Evolutionary conservation across 2,797 vertebrate species (phyloP).

Genomic region (Heteromormyrus szaboi): DNA sequence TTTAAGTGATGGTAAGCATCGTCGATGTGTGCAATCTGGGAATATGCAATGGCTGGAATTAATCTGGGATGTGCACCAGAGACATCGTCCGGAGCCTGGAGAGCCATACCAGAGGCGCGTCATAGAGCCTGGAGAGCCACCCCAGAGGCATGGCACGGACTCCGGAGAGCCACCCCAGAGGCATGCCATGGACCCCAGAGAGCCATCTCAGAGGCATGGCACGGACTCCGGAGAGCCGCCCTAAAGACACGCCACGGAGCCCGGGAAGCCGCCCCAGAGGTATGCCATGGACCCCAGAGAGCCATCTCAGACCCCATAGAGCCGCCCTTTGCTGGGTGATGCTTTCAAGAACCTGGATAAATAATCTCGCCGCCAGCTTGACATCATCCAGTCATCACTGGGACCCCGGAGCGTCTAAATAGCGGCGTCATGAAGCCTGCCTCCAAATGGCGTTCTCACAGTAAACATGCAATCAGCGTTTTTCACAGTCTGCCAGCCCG

Average conservation of each 20-base stretch:
- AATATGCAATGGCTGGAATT: not conserved
- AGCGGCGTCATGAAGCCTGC: not conserved
- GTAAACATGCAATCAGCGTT: conserved; percentile 11
- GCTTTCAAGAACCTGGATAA: not conserved
- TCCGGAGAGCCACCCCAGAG: no score
- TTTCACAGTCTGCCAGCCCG: not conserved
- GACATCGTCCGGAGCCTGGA: not conserved
- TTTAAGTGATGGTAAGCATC: not conserved
- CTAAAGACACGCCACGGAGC: not conserved
- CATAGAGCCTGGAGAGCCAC: not conserved
- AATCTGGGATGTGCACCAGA: not conserved
- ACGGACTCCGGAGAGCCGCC: no score
- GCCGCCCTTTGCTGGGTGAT: not conserved
- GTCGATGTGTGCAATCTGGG: not conserved
- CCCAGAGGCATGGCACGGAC: not conserved
- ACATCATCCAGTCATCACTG: not conserved
- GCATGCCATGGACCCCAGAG: accelerated
- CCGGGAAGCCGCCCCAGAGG: not conserved
- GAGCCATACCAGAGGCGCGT: not conserved
- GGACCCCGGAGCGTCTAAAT: not conserved
- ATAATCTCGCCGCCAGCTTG: not conserved
- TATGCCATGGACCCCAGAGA: not conserved
- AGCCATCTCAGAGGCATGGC: not conserved
- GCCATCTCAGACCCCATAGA: not conserved
- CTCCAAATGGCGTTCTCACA: not conserved